phyloP scores from a whole-genome alignment of 2,113 vertebrate species.

The Gnathonemus echidnorhynchus region DNA sequence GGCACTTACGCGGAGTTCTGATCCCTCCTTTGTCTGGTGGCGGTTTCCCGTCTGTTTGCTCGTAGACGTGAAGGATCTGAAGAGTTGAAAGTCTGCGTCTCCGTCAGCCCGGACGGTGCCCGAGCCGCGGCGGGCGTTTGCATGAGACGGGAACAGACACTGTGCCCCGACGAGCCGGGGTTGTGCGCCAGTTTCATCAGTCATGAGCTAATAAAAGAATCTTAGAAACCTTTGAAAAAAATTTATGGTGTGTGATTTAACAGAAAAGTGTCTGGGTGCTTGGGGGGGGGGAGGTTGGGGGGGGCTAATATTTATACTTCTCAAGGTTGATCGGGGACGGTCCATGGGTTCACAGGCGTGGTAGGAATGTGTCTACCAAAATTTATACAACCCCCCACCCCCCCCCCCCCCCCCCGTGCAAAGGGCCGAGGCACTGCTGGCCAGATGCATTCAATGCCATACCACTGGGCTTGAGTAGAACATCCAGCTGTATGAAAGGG shows the following conservation, averaged over 20 bases:
- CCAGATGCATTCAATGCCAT: background rate
- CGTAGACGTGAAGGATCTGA: background rate
- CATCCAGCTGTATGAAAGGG: background rate
- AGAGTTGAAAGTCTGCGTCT: background rate
- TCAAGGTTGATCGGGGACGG: background rate
- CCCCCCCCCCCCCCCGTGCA: background rate
- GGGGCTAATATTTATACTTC: conserved; percentile 1
- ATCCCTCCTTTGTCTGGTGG: background rate
- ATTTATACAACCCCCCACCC: background rate
- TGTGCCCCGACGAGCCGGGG: background rate
- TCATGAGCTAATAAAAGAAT: conserved; percentile 1
- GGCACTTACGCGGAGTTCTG: background rate
- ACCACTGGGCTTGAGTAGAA: background rate
- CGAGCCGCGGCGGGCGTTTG: background rate
- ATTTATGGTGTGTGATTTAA: background rate
- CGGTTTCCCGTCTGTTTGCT: background rate
- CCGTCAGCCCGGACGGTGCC: background rate
- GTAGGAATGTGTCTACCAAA: background rate
- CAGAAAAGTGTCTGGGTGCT: background rate
- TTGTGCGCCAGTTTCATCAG: background rate
- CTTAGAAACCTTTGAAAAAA: conserved; percentile 6
- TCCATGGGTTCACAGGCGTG: background rate
- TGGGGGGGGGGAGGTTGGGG: background rate
- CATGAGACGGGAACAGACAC: background rate
- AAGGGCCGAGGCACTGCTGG: background rate